Base-by-base conservation (phyloP, 2,797 vertebrate species). In the Caiman crocodilus region DNA sequence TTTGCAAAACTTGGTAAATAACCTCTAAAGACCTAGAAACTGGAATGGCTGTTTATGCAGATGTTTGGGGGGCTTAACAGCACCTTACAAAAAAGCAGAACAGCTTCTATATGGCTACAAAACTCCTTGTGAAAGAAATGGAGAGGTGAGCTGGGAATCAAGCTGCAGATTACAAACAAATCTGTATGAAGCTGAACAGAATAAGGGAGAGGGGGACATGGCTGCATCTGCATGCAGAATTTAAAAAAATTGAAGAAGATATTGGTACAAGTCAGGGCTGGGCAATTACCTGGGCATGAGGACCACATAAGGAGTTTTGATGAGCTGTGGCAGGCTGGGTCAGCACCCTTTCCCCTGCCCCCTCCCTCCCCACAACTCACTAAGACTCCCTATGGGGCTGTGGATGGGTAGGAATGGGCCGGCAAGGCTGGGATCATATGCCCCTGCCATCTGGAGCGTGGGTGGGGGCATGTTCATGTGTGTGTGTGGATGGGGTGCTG, bases 1-100 rank as follows among this genome's bases (percentile, higher is more conserved):
- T 93, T 96, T 96, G 96, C 95, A 96, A 97, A 97, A 97, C 87
- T 92, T 78, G n/a, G 57, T 80, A 95, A 96, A 92, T 97, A 95
- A 95, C 89, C 97, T 91, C 96, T 55, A 8, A 93, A 96, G 96
- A 94, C 88, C 67, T 95, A 79, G 87, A 82, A 96, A 85, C 93
- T 96, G 96, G 95, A 96, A 90, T 85, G 96, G 94, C 95, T 84
- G 88, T 95, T 94, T 90, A 71, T 94, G 91, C 96, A 97, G 96
- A 96, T 97, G 96, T 96, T 97, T 96, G 90, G 92, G 88, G 88
- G 94, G 96, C 60, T 97, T 95, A 92, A 89, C 93, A 95, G 92
- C 76, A 90, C 89, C 90, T 75, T 60, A 86, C 83, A 3, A 1
- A 87, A 94, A 91, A 84, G 63, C 81, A 86, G 69, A 88, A 82